Base-by-base conservation (phyloP, 1,140 invertebrate genomes). In the Bactericera cockerelli region DNA sequence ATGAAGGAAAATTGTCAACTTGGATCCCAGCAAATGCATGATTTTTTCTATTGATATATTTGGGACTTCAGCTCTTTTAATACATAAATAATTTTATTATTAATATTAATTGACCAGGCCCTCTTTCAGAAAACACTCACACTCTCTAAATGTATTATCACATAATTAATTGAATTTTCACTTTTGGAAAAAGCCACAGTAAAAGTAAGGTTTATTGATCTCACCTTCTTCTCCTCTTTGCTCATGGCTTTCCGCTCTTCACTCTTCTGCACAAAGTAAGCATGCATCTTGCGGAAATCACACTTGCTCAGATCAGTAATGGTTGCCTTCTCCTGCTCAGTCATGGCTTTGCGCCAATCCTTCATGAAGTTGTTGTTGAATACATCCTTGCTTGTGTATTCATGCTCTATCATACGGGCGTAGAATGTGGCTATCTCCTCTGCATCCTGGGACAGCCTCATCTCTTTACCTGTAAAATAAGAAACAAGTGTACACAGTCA, bases 351-450 rank as follows among this genome's bases (percentile, higher is more conserved):
- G 38, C 85, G 77, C 85, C 88, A 92, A 71, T 92, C 89, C 66
- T 86, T 86, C 67, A 99, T 92, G 72, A 99, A 99, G 68, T 99
- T 99, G 22, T 78, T 87, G 69, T 99, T 99, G 73, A 99, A 99
- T 31, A 81, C 79, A 55, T 90, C 79, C 71, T 96, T 98, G 6
- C 91, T 89, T 1, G 93, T 95, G 69, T 99, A 99, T 62, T 99
- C 97, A 67, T 99, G 96, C 64, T 99, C 94, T 56, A 99, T 77
- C 93, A 99, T 98, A 62, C 86, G 82, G 0, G 90, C 92, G 76
- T 99, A 99, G 70, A 99, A 99, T 26, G 89, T 88, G 14, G 94
- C 96, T 2, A 98, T 87, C 77, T 99, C 97, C 77, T 99, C 97
- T 2, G 93, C 77, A 19, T 82, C 80, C 67, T 81, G 71, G 13